Evolutionary conservation across 1,140 invertebrate genomes (phyloP).

Genomic region (Lethrus apterus): DNA sequence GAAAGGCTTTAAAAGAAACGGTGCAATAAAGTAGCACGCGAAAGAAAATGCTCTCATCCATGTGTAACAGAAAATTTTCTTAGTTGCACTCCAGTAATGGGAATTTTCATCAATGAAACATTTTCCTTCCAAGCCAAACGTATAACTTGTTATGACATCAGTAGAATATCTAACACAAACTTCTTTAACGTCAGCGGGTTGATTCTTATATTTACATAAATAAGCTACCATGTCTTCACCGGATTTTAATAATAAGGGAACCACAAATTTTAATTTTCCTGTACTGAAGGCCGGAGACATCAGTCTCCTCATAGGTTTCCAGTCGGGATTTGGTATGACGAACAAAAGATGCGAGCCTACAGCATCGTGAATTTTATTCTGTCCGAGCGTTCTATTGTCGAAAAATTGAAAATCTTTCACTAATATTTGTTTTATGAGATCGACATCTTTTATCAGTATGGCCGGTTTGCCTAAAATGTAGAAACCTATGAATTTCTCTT

Average conservation of each 20-base stretch:
- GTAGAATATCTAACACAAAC: not conserved
- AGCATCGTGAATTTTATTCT: not conserved
- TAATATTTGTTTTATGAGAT: slow-evolving; percentile 5
- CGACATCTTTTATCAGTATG: slow-evolving; percentile 2
- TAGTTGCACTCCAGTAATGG: not conserved
- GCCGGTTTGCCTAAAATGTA: slow-evolving; percentile 1
- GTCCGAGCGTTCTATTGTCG: not conserved
- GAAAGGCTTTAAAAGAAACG: not conserved
- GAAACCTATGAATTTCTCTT: slow-evolving; percentile 2
- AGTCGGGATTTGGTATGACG: not conserved
- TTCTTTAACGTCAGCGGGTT: slow-evolving; percentile 4
- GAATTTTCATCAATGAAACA: not conserved
- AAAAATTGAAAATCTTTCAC: slow-evolving; percentile 8
- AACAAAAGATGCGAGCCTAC: slow-evolving; percentile 2
- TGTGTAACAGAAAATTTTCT: not conserved
- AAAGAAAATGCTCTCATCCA: not conserved
- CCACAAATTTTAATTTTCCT: not conserved
- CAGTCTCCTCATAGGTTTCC: slow-evolving; percentile 1
- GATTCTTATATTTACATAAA: not conserved
- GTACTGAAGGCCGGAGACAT: not conserved
- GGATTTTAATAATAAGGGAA: not conserved
- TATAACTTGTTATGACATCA: not conserved
- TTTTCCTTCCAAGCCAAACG: slow-evolving; percentile 1
- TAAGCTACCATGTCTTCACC: not conserved
- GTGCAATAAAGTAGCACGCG: not conserved